Evolutionary conservation across 2,888 invertebrate genomes (phyloP).

Genomic region (Melanostoma scalare): DNA sequence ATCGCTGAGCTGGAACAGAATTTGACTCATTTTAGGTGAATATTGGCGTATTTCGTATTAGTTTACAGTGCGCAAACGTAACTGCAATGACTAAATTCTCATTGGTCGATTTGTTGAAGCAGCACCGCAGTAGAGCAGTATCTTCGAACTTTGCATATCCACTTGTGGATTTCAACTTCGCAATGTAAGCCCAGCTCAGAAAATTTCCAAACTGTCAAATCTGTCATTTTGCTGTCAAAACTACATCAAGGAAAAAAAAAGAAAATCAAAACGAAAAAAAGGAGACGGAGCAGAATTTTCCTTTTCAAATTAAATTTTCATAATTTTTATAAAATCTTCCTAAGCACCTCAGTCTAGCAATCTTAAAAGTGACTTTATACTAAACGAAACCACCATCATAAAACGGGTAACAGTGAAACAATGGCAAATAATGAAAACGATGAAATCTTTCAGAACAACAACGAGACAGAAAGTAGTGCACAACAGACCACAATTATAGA

Average conservation of each 20-base stretch:
- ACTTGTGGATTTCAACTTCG: conserved; percentile 5
- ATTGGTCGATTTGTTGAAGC: no score
- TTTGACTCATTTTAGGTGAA: no score
- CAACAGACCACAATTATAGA: conserved; percentile 46
- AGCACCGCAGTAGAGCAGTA: no score
- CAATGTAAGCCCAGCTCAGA: conserved; percentile 18
- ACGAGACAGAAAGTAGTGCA: conserved; percentile 59
- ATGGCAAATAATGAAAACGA: conserved; percentile 81
- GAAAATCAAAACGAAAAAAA: conserved; percentile 47
- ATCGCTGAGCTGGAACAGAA: no score
- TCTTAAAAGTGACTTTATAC: not conserved
- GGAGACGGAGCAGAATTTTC: conserved; percentile 69
- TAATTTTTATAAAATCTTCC: conserved; percentile 62
- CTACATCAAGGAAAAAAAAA: conserved; percentile 31
- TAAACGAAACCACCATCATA: conserved; percentile 3
- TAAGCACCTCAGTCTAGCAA: conserved; percentile 9
- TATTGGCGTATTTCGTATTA: no score
- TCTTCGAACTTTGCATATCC: not conserved
- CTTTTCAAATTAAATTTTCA: conserved; percentile 66
- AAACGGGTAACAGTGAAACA: conserved; percentile 51
- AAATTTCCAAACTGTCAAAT: conserved; percentile 56
- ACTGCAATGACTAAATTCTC: no score
- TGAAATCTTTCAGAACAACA: conserved; percentile 75
- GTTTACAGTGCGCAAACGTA: no score
- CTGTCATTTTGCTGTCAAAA: conserved; percentile 62